phyloP scores from a whole-genome alignment of 1,140 invertebrate species.

The Ectropis grisescens region DNA sequence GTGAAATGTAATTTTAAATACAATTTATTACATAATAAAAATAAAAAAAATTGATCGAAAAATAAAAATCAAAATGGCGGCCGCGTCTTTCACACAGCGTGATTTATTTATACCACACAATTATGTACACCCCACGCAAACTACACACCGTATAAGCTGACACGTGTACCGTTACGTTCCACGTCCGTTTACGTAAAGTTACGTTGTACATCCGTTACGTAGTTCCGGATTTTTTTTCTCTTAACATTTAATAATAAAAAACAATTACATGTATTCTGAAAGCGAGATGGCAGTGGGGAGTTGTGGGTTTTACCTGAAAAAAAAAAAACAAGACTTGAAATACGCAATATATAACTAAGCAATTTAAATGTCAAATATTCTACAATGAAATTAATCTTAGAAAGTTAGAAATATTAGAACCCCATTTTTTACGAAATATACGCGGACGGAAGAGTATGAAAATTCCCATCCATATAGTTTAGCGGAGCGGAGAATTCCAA shows the following conservation, averaged over 20 bases:
- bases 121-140: conserved; percentile 12
- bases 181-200: conserved; percentile 14
- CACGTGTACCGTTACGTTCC: conserved; percentile 4
- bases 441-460: too few relatives aligned
- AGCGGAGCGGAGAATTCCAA: too few relatives aligned
- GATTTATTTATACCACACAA: conserved; percentile 3
- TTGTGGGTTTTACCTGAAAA: conserved; percentile 44
- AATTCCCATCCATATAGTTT: too few relatives aligned
- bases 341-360: too few relatives aligned
- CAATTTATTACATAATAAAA: background rate
- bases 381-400: too few relatives aligned
- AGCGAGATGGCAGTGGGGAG: conserved; percentile 60
- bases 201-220: too few relatives aligned
- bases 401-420: too few relatives aligned
- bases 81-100: conserved; percentile 6
- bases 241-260: conserved; percentile 18
- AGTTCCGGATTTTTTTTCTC: too few relatives aligned
- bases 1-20: background rate
- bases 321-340: conserved; percentile 17
- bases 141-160: conserved; percentile 15
- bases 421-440: too few relatives aligned
- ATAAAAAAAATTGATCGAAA: too few relatives aligned
- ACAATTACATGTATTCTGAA: conserved; percentile 35
- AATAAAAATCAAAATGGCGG: conserved; percentile 5
- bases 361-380: too few relatives aligned